Base-by-base conservation (phyloP, 2,888 invertebrate genomes). In the Macrosiphum euphorbiae region DNA sequence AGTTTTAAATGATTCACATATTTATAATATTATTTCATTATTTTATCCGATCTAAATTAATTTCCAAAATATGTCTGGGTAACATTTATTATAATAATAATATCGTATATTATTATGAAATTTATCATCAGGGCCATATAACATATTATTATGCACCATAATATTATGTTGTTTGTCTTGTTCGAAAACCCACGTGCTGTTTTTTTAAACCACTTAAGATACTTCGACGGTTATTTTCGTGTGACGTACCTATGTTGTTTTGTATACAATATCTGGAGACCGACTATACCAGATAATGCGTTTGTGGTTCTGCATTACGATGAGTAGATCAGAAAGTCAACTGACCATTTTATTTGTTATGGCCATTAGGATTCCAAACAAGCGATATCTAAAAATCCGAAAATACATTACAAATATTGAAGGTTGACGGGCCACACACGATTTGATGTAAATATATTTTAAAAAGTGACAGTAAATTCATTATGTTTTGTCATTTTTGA, bases 151-250 rank as follows among this genome's bases (percentile, higher is more conserved):
- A 55, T 28, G 8, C 13, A 44, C 11, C 47, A n/a, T 58, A 58
- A 5, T 58, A 35, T 47, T 44, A 47, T 91, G 84, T 78, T 91
- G 84, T 91, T 91, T 55, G 52, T 85, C 84, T 91, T 35, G 84
- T 91, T 91, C 28, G 41, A 85, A 85, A 91, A 84, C 91, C 91
- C 91, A 91, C 91, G 91, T 91, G 67, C 20, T 44, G 52, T 84
- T 67, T 78, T 47, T 90, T 85, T 16, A 44, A 20, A 52, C 28
- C 52, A 52, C 52, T 55, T 28, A 52, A 90, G 67, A 91, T 58
- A 88, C 58, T 24, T 41, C 35, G 4, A 41, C 11, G 20, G 11
- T 88, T 52, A 35, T 86, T 44, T 86, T 86, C 44, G 26, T 44
- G 28, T 86, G 11, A 41, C 84, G 47, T 50, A 44, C 28, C 3